Evolutionary conservation across 2,113 vertebrate genomes (phyloP).

Genomic region (Datnioides undecimradiatus): DNA sequence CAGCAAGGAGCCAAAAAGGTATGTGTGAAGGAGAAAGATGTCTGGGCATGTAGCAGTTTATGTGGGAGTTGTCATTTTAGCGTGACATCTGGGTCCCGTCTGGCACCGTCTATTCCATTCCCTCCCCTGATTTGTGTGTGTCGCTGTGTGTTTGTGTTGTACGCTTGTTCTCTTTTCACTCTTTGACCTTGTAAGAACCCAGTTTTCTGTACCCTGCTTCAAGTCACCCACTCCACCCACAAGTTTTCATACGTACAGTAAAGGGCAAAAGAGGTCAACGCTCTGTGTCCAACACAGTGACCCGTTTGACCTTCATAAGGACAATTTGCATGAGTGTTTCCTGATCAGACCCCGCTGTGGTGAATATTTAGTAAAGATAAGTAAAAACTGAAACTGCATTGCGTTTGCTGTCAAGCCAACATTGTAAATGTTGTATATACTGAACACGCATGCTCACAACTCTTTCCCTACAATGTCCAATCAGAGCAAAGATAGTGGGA

Average conservation of each 20-base stretch:
- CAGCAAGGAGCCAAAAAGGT: background rate
- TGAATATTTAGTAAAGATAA: background rate
- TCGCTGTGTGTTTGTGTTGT: background rate
- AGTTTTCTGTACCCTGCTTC: background rate
- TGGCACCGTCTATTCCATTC: background rate
- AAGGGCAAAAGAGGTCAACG: background rate
- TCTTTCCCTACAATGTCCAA: background rate
- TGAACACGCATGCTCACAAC: background rate
- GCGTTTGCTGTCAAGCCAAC: background rate
- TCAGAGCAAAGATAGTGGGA: too few relatives aligned
- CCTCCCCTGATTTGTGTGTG: background rate
- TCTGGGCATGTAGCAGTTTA: background rate
- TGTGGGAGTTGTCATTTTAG: constrained; percentile 5
- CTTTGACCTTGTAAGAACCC: background rate
- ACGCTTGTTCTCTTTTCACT: background rate
- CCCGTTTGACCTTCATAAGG: background rate
- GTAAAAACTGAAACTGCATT: background rate
- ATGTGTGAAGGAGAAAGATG: background rate
- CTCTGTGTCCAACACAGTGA: background rate
- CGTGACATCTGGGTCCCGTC: constrained; percentile 26
- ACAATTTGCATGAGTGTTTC: too few relatives aligned
- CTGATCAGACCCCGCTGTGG: too few relatives aligned
- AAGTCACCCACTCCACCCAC: background rate
- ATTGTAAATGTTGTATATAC: background rate
- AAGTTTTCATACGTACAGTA: background rate